phyloP scores from a whole-genome alignment of 64 coral and sea anemone species.

The Acropora yongei region DNA sequence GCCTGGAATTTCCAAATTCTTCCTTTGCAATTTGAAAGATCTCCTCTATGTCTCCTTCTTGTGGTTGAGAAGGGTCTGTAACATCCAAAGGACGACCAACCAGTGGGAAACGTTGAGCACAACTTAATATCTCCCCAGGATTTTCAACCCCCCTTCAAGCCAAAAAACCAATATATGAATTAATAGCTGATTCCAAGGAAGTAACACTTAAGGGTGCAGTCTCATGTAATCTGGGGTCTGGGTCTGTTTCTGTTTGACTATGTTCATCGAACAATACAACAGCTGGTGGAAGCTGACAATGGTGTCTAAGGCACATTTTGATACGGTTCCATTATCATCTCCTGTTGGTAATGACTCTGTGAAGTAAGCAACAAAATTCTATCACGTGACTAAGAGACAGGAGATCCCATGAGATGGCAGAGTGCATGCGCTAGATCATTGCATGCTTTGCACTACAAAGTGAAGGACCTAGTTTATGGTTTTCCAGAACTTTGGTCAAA shows the following conservation, averaged over 20 bases:
- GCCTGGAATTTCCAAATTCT: conserved; percentile 45
- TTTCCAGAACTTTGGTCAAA: neutral
- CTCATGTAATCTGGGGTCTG: no score
- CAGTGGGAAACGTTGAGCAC: conserved; percentile 44
- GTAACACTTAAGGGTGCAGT: no score
- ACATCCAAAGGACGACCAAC: conserved; percentile 49
- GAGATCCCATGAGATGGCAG: no score
- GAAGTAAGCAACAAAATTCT: conserved; percentile 1
- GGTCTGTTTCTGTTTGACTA: no score
- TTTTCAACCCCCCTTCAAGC: conserved; percentile 60
- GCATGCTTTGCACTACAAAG: neutral
- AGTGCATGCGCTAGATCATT: neutral
- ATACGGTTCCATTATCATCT: neutral
- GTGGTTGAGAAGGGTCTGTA: conserved; percentile 43
- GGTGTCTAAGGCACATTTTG: no score
- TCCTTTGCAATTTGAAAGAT: conserved; percentile 68
- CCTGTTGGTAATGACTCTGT: no score
- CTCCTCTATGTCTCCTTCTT: conserved; percentile 59
- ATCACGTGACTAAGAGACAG: neutral
- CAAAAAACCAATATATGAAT: conserved; percentile 55
- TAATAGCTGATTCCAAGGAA: conserved; percentile 13
- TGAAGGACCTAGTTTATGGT: neutral
- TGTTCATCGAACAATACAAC: no score
- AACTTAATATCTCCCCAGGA: conserved; percentile 66
- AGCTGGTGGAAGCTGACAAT: no score